Evolutionary conservation across 2,888 invertebrate genomes (phyloP), one percentile per base, ranked within the genome.

Genomic region (Nebria salina): DNA sequence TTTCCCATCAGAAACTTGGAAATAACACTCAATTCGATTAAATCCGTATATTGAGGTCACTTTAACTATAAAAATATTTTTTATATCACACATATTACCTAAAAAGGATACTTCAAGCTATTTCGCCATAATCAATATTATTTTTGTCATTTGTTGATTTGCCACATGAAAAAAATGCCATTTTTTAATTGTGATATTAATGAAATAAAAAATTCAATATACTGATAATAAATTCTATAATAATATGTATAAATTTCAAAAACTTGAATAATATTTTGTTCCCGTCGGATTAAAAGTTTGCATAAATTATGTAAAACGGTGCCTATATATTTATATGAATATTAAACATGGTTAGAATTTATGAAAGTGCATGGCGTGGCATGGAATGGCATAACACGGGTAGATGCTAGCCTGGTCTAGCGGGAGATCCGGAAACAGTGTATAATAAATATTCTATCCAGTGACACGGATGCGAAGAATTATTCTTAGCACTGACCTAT

Each of bases 401-500:
- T 54, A 13, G 54, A 54, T 54, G 54, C 54, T 54, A 13, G 54
- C 54, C 1, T 13, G 54, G 54, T 54, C 54, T 54, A 54, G 54
- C 54, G 54, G 54, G 42, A 26, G 65, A 68, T 76, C 76, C 76
- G 76, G 76, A 76, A 76, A 76, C 76, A 76, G 15, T 70, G 68
- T 34, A 76, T 76, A 68, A 76, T 76, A 76, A 68, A 76, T 76
- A 76, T 68, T 68, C 68, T 43, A 42, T 42, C 68, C 15, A 66
- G 42, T 76, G 76, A 76, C 76, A 76, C 66, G 68, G 68, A 76
- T 68, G 76, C 76, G 43, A 41, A 64, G 76, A 76, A 76, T 68
- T 65, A 76, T 68, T 41, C 42, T 42, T 68, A 65, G 72, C 65
- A 78, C 78, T 78, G 78, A 78, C 78, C 78, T 78, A 78, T 65